Evolutionary conservation across 2,888 invertebrate species (phyloP).

Genomic region (Folsomia candida): DNA sequence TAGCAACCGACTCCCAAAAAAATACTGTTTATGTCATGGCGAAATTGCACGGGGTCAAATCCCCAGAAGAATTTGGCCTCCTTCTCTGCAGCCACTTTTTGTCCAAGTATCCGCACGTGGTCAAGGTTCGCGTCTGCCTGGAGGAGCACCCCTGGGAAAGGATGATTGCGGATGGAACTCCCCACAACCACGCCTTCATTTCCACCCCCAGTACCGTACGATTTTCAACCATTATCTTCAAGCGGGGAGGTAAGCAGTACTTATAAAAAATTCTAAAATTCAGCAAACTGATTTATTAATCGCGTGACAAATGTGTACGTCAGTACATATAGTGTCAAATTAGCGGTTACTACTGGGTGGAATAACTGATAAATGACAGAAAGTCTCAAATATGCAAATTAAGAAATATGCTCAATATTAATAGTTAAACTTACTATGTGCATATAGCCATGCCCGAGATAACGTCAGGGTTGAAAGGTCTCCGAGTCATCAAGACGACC

Average conservation of each 20-base stretch:
- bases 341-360: too few relatives aligned
- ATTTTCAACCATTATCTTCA: conserved; percentile 67
- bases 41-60: conserved; percentile 72
- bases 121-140: conserved; percentile 67
- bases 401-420: not conserved
- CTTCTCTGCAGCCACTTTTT: conserved; percentile 72
- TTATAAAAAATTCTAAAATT: too few relatives aligned
- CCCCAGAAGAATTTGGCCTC: conserved; percentile 73
- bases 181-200: conserved; percentile 75
- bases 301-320: too few relatives aligned
- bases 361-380: too few relatives aligned
- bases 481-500: conserved; percentile 75
- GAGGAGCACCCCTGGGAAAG: conserved; percentile 77
- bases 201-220: conserved; percentile 67
- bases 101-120: conserved; percentile 70
- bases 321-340: too few relatives aligned
- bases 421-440: conserved; percentile 5
- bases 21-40: conserved; percentile 77
- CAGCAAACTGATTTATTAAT: too few relatives aligned
- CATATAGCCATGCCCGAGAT: conserved; percentile 57
- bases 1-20: conserved; percentile 63
- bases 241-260: conserved; percentile 64
- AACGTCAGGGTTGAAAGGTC: conserved; percentile 67
- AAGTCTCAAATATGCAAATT: not conserved
- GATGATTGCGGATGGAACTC: conserved; percentile 58